Percentiles rank a stretch among this genome's conserved stretches.
Conservation (phyloP, 2,113 vertebrate species). For the Nothocercus nigrocapillus region DNA sequence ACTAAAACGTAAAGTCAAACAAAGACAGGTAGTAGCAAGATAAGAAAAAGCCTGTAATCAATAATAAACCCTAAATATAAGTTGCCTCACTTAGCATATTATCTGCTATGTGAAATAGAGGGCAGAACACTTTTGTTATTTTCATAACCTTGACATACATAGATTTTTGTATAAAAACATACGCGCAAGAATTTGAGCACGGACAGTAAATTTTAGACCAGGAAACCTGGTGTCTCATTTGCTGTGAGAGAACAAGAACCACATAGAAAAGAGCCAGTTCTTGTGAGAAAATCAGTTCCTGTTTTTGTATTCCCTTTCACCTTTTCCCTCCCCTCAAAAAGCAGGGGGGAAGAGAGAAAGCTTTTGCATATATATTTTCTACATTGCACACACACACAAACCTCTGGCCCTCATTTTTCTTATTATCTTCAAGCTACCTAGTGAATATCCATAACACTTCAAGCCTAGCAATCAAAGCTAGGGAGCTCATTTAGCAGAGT, state of each 20-base stretch:
- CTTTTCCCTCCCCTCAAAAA: background rate
- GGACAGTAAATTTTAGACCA: background rate
- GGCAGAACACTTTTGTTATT: background rate
- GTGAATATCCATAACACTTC: background rate
- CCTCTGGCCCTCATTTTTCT: background rate
- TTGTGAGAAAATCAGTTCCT: background rate
- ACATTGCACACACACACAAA: accelerated
- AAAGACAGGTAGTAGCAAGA: background rate
- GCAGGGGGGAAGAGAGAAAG: background rate
- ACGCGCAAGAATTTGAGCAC: background rate
- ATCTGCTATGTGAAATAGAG: background rate
- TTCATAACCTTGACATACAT: background rate
- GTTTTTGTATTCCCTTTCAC: background rate
- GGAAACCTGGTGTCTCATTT: background rate
- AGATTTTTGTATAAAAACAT: background rate
- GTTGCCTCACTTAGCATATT: background rate
- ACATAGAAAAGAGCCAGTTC: background rate
- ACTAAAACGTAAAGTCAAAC: background rate
- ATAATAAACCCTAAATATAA: background rate
- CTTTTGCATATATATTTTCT: background rate
- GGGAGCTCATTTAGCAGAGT: slow-evolving; percentile 38
- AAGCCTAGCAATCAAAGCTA: background rate
- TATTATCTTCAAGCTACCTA: background rate
- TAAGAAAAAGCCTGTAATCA: background rate
- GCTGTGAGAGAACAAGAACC: background rate